Percentiles rank a stretch among this genome's conserved stretches.
phyloP scores from a whole-genome alignment of 2,888 invertebrate species.

The Eustalomyia histrio region DNA sequence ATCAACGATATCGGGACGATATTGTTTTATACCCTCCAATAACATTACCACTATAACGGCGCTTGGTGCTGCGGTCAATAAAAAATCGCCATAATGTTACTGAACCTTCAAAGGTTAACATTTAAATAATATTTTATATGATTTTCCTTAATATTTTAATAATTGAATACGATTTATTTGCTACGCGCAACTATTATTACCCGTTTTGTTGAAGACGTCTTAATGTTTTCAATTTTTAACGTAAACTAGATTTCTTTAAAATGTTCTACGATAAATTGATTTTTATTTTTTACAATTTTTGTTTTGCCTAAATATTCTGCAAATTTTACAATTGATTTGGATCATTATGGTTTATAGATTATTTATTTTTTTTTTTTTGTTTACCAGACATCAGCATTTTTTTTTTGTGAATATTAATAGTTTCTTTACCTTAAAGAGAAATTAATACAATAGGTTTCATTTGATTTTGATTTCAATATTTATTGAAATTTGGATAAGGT shows the following conservation, averaged over 20 bases:
- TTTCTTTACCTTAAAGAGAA: too few relatives aligned
- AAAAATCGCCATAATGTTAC: conserved; percentile 84
- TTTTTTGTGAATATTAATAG: conserved; percentile 5
- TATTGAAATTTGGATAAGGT: too few relatives aligned
- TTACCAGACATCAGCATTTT: conserved; percentile 9
- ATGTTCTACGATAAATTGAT: conserved; percentile 68
- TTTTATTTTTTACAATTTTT: conserved; percentile 80
- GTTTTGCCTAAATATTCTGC: conserved; percentile 27
- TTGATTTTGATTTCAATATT: too few relatives aligned
- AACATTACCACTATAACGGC: conserved; percentile 84
- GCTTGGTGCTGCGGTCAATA: conserved; percentile 84
- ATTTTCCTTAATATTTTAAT: conserved; percentile 5
- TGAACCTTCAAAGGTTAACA: conserved; percentile 71
- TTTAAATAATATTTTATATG: conserved; percentile 23
- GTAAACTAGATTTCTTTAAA: conserved; percentile 71
- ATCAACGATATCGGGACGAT: conserved; percentile 87
- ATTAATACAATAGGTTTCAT: too few relatives aligned
- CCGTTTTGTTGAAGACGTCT: conserved; percentile 1
- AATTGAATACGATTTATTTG: background rate
- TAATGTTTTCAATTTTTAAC: conserved; percentile 11
- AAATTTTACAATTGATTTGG: conserved; percentile 2
- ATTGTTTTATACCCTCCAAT: conserved; percentile 83
- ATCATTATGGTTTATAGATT: conserved; percentile 9
- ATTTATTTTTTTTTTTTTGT: too few relatives aligned
- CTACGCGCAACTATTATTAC: background rate